Base-by-base conservation (phyloP, 2,797 vertebrate species). In the Acrocephalus scirpaceus region DNA sequence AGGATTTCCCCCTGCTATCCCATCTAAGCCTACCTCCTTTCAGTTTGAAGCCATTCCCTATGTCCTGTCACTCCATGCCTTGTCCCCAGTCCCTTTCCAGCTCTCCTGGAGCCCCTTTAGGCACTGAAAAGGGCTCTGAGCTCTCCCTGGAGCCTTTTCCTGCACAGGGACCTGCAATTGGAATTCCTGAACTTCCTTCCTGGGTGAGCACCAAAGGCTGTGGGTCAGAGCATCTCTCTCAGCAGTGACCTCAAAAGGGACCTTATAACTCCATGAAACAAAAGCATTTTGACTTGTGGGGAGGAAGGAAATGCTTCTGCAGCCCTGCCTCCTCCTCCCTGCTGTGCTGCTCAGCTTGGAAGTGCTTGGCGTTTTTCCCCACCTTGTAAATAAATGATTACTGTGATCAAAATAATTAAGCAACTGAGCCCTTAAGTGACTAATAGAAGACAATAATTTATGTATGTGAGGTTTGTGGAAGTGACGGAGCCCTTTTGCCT, bases 341-440 rank as follows among this genome's bases (percentile, higher is more conserved):
- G 26, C 56, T 21, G 47, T 0, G 61, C 67, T 53, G 86, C 94
- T 75, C 70, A 4, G 92, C 95, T 82, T 97, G 95, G 93, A 96
- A 95, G 69, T 64, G 84, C 91, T 92, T 95, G 96, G 93, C 95
- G 29, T 54, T 91, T 85, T 60, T 82, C 96, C 92, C 67, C 89
- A 86, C 56, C 95, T 94, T 66, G 90, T 96, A 97, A 97, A 96
- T 96, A 96, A 97, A 94, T 95, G 58, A 96, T 96, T 83, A 92
- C 69, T 56, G 83, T 94, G 91, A 96, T 94, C 95, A 96, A 96
- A 96, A 94, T 96, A 95, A 96, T 97, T 97, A 97, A 96, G 94
- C 89, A 95, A 96, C 70, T 47, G 30, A 90, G 93, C 80, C 88
- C 91, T 95, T 91, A 92, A 94, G 84, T 56, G 77, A 67, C 92